Conservation (phyloP, 2,888 invertebrate species). For the Galerucella calmariensis region DNA sequence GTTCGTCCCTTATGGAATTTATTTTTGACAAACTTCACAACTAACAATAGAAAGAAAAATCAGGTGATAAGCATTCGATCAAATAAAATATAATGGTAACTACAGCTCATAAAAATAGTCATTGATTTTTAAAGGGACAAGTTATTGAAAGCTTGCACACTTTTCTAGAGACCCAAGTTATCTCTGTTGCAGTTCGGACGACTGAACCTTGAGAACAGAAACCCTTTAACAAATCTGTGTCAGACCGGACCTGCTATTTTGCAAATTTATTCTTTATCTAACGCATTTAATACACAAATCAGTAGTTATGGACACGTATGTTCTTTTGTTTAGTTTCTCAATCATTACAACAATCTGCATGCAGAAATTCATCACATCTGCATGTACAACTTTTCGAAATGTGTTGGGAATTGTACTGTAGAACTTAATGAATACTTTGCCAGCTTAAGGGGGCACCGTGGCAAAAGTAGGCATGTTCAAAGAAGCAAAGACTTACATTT, state of each 20-base stretch:
- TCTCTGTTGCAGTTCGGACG: no score
- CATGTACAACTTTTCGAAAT: conserved; percentile 17
- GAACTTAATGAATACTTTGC: conserved; percentile 1
- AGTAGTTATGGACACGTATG: conserved; percentile 41
- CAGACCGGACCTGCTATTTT: not conserved
- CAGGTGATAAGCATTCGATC: no score
- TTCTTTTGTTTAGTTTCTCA: conserved; percentile 37
- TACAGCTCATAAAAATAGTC: no score
- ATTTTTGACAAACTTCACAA: no score
- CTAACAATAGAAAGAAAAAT: no score
- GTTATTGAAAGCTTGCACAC: no score
- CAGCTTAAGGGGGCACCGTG: conserved; percentile 2
- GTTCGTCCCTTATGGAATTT: no score
- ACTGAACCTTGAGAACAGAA: no score
- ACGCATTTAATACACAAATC: conserved; percentile 38
- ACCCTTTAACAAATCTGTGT: not conserved
- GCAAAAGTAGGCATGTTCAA: conserved; percentile 1
- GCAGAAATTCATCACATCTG: conserved; percentile 26
- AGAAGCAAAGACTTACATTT: no score
- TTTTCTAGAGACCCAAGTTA: no score
- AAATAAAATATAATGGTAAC: no score
- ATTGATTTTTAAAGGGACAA: no score
- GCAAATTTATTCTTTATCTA: conserved; percentile 34
- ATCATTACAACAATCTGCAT: conserved; percentile 32
- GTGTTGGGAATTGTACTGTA: conserved; percentile 3